Base-by-base conservation (phyloP, 2,113 vertebrate genomes). In the Campylomormyrus tamandua region DNA sequence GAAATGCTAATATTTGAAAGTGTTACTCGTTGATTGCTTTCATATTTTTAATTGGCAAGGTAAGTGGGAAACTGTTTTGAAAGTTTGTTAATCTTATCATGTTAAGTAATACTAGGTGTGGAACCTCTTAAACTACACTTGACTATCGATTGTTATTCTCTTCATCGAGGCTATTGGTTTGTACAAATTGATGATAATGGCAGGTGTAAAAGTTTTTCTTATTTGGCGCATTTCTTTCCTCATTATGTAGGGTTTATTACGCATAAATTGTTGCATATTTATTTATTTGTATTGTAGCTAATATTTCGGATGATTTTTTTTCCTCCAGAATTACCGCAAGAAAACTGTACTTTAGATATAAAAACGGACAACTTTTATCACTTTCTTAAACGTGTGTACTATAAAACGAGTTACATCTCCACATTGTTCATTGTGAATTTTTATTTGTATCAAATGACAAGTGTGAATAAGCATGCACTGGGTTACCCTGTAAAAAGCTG, bases 1-100 rank as follows among this genome's bases (percentile, higher is more conserved):
- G 89, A 89, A 84, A 24, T 89, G 24, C 77, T 84, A 48, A 62
- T 89, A 48, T 84, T 46, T 21, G 42, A 62, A 19, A 39, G 89
- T 48, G 52, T n/a, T 31, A 31, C 89, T 84, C 39, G 13, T 84
- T 83, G 13, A 42, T 50, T 80, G 17, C 88, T 35, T 49, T 27
- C 52, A 42, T 39, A 35, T 53, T 87, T 58, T 27, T 88, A 53
- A 83, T n/a, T 85, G 77, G 15, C 24, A 45, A 89, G 46, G 56
- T 89, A 88, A 89, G 87, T 89, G 42, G 9, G 15, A 83, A 24
- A 2, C 10, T 21, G 21, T 66, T 84, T 87, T 31, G 24, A 45
- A 90, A 85, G 90, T 90, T 50, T 89, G 27, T 89, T 83, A 52
- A 31, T 50, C 27, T 52, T 83, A 48, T 42, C 3, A 35, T 46